phyloP scores from a whole-genome alignment of 2,888 invertebrate genomes.

The Ectemnius continuus region DNA sequence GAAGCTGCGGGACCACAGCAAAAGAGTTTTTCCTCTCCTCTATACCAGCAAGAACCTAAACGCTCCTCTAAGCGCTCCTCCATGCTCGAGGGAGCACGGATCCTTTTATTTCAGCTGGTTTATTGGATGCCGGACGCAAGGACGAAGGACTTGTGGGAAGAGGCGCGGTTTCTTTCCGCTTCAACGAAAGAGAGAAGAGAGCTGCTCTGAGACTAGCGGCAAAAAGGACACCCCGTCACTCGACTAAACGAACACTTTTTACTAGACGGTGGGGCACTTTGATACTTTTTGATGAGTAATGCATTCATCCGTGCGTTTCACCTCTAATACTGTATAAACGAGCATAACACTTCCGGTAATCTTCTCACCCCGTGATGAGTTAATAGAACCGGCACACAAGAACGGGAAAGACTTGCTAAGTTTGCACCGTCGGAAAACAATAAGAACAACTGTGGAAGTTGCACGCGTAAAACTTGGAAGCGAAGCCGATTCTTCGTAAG shows the following conservation, averaged over 20 bases:
- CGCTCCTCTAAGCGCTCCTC: slow-evolving; percentile 51
- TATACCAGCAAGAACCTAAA: slow-evolving; percentile 52
- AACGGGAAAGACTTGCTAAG: no score
- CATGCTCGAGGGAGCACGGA: slow-evolving; percentile 42
- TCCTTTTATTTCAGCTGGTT: slow-evolving; percentile 55
- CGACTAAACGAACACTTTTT: slow-evolving; percentile 10
- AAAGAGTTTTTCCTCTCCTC: slow-evolving; percentile 35
- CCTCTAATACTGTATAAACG: neutral
- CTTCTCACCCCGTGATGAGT: no score
- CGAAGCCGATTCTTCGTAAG: no score
- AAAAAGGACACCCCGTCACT: slow-evolving; percentile 16
- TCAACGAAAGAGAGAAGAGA: slow-evolving; percentile 27
- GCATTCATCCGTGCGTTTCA: neutral
- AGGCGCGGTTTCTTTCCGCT: slow-evolving; percentile 41
- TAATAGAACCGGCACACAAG: no score
- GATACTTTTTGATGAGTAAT: slow-evolving; percentile 9
- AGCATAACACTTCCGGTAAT: neutral
- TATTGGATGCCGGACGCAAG: slow-evolving; percentile 52
- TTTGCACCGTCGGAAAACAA: no score
- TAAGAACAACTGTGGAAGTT: no score
- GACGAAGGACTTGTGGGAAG: slow-evolving; percentile 39
- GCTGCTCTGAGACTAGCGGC: neutral
- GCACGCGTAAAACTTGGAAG: no score
- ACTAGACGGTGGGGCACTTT: neutral
- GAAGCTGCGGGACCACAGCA: slow-evolving; percentile 38